Evolutionary conservation across 2,113 vertebrate species (phyloP).

Genomic region (Machaerirhynchus nigripectus): DNA sequence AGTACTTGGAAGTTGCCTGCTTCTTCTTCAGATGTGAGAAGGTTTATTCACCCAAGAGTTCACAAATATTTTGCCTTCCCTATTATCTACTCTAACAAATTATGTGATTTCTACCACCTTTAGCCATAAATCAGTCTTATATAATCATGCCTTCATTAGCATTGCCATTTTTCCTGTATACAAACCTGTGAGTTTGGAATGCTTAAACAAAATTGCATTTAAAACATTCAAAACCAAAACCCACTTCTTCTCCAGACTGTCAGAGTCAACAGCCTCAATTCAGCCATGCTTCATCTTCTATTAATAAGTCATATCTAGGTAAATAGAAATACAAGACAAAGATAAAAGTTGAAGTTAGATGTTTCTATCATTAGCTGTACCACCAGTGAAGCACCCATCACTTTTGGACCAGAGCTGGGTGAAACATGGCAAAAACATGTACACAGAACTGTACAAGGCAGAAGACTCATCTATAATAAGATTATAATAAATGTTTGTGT

Average conservation of each 20-base stretch:
- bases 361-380: not conserved
- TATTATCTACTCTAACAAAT: not conserved
- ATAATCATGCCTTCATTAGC: not conserved
- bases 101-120: not conserved
- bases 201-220: not conserved
- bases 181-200: not conserved
- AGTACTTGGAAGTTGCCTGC: not conserved
- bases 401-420: not conserved
- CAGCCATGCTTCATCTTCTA: not conserved
- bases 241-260: not conserved
- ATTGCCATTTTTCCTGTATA: not conserved
- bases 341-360: not conserved
- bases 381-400: not conserved
- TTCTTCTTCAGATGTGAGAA: not conserved
- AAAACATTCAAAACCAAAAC: not conserved
- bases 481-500: not conserved
- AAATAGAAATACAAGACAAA: not conserved
- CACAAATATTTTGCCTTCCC: not conserved
- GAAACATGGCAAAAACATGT: not conserved
- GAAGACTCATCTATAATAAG: not conserved
- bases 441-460: not conserved
- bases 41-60: not conserved
- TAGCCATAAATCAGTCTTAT: not conserved
- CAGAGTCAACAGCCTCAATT: not conserved
- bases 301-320: not conserved